Percentiles rank a stretch among this genome's conserved stretches.
These are phyloP conservation scores for Seira ritae DNA, from an alignment of 2,888 invertebrate species.

Conservation along the genomic window DNA sequence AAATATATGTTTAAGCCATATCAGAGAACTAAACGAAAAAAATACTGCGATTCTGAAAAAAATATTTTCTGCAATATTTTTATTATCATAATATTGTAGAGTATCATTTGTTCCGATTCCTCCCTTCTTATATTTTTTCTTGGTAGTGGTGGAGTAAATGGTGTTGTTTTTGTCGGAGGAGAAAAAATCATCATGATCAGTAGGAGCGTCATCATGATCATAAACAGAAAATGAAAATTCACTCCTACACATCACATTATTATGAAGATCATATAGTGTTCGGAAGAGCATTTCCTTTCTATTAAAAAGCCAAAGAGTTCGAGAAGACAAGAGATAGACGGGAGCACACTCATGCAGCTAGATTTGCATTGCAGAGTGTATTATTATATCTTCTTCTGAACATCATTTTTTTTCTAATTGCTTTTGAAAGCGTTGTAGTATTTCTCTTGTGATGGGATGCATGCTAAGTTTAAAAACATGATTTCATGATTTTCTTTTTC, in stretches of 20 bases:
- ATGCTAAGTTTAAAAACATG: neutral
- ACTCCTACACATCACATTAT: constrained; percentile 44
- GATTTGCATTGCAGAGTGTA: constrained; percentile 17
- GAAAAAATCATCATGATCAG: constrained; percentile 25
- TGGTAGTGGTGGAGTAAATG: neutral
- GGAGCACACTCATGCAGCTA: neutral
- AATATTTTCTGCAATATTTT: constrained; percentile 18
- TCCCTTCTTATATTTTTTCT: neutral
- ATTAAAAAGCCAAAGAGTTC: neutral
- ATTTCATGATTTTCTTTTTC: neutral
- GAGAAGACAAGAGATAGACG: constrained; percentile 20
- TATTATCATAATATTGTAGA: constrained; percentile 18
- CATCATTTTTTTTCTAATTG: neutral
- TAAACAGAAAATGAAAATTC: constrained; percentile 51
- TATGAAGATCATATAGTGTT: neutral
- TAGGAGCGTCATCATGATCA: constrained; percentile 36
- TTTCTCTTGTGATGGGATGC: neutral
- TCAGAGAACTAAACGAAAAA: neutral
- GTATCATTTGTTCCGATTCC: constrained; percentile 4
- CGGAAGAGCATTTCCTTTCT: neutral
- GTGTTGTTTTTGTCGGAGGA: neutral
- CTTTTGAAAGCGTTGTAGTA: neutral
- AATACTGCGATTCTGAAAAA: constrained; percentile 18
- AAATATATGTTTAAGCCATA: neutral
- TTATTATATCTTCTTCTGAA: neutral